Conservation (phyloP, 1,140 invertebrate species). For the Phocides pigmalion region DNA sequence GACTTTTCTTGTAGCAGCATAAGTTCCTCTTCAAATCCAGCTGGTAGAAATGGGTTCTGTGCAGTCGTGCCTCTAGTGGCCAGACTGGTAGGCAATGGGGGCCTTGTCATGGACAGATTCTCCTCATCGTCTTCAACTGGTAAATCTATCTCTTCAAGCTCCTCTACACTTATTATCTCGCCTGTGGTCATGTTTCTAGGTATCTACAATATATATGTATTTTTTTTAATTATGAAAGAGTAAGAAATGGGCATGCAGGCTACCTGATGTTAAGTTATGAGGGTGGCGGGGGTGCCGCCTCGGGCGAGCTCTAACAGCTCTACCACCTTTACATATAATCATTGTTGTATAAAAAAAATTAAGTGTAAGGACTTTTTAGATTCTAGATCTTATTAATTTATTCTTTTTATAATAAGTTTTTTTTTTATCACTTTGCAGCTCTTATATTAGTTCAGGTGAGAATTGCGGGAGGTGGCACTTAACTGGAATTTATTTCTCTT, state of each 20-base stretch:
- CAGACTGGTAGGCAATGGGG: slow-evolving; percentile 71
- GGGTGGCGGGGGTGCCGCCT: too few species aligned
- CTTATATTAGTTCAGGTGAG: too few species aligned
- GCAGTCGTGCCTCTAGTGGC: slow-evolving; percentile 73
- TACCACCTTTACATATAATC: not conserved
- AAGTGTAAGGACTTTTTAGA: too few species aligned
- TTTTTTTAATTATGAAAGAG: not conserved
- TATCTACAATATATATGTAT: slow-evolving; percentile 48
- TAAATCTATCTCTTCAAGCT: slow-evolving; percentile 68
- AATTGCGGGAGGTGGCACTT: too few species aligned
- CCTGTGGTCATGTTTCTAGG: slow-evolving; percentile 68
- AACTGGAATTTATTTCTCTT: too few species aligned
- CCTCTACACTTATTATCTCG: slow-evolving; percentile 72
- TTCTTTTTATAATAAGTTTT: too few species aligned
- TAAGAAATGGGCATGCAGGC: too few species aligned
- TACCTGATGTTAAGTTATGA: too few species aligned
- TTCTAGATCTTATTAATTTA: too few species aligned
- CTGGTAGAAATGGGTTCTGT: slow-evolving; percentile 78
- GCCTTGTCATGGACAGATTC: slow-evolving; percentile 74
- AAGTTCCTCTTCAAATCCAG: slow-evolving; percentile 76
- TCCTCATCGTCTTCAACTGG: slow-evolving; percentile 73
- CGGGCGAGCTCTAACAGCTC: too few species aligned
- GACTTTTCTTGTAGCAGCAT: slow-evolving; percentile 60
- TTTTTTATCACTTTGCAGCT: too few species aligned
- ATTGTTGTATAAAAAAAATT: not conserved